Conservation (phyloP, 2,113 vertebrate genomes). For the Paedocypris sp. region DNA sequence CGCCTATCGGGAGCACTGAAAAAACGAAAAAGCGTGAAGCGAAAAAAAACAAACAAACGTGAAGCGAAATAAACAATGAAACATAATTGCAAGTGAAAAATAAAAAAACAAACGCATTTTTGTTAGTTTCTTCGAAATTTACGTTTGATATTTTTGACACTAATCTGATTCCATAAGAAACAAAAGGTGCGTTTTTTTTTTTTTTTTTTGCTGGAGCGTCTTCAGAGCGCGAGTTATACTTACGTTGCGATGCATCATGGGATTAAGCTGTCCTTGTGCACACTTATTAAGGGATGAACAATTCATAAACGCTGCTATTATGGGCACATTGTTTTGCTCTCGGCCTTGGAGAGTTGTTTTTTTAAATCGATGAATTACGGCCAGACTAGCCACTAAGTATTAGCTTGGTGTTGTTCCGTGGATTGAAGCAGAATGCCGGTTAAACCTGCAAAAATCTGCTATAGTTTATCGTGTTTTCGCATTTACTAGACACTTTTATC, state of each 20-base stretch:
- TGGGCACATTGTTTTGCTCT: conserved; percentile 29
- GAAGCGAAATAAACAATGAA: too few relatives aligned
- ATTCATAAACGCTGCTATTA: conserved; percentile 37
- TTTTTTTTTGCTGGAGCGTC: neutral
- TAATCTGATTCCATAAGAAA: too few relatives aligned
- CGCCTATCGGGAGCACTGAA: too few relatives aligned
- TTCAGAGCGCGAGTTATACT: conserved; percentile 6
- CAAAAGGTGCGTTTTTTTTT: neutral
- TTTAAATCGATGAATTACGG: conserved; percentile 11
- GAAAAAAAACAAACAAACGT: too few relatives aligned
- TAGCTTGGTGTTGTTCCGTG: neutral
- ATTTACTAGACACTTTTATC: neutral
- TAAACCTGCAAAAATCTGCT: neutral
- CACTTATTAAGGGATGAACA: conserved; percentile 30
- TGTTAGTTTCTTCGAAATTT: too few relatives aligned
- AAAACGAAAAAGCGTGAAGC: too few relatives aligned
- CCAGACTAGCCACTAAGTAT: conserved; percentile 14
- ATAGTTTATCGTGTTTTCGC: too few relatives aligned
- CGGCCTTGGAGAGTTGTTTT: conserved; percentile 27
- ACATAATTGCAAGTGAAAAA: too few relatives aligned
- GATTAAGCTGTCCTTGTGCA: conserved; percentile 12
- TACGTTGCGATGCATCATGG: conserved; percentile 8
- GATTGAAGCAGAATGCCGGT: conserved; percentile 3
- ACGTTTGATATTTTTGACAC: too few relatives aligned
- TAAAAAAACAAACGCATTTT: too few relatives aligned